These are phyloP conservation scores for Colostygia pectinataria DNA, from an alignment of 2,888 invertebrate genomes.

Conservation along the genomic window DNA sequence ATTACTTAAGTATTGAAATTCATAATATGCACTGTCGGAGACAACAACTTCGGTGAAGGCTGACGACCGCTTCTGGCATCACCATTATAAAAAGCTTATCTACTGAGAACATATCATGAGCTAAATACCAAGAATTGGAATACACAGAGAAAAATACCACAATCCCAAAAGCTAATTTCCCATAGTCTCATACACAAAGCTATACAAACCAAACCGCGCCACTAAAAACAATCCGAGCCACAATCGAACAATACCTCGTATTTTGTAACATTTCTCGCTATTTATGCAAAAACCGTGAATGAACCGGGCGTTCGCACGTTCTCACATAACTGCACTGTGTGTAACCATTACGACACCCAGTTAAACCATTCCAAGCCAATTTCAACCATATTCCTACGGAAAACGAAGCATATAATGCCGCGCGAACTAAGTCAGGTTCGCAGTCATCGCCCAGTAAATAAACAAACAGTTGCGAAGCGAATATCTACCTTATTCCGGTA, in stretches of 20 bases:
- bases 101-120: conserved; percentile 3
- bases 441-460: conserved; percentile 23
- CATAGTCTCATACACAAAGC: conserved; percentile 20
- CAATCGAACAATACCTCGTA: conserved; percentile 34
- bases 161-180: conserved; percentile 20
- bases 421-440: not conserved
- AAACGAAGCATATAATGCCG: conserved; percentile 8
- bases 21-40: too few species aligned
- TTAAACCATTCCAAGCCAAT: conserved; percentile 12
- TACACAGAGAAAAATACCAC: conserved; percentile 15
- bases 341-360: conserved; percentile 37
- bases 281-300: conserved; percentile 40
- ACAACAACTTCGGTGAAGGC: too few species aligned
- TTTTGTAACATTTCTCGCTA: conserved; percentile 36
- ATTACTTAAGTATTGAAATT: too few species aligned
- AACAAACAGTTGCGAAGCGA: conserved; percentile 9
- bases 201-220: conserved; percentile 18
- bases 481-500: conserved; percentile 14
- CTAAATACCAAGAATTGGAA: conserved; percentile 14
- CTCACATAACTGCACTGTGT: conserved; percentile 38
- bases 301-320: conserved; percentile 36
- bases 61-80: too few species aligned
- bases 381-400: conserved; percentile 9
- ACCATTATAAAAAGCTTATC: too few species aligned
- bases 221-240: conserved; percentile 22